These are phyloP conservation scores for Coregonus clupeaformis DNA, from an alignment of 2,113 vertebrate species.

Conservation along the genomic window DNA sequence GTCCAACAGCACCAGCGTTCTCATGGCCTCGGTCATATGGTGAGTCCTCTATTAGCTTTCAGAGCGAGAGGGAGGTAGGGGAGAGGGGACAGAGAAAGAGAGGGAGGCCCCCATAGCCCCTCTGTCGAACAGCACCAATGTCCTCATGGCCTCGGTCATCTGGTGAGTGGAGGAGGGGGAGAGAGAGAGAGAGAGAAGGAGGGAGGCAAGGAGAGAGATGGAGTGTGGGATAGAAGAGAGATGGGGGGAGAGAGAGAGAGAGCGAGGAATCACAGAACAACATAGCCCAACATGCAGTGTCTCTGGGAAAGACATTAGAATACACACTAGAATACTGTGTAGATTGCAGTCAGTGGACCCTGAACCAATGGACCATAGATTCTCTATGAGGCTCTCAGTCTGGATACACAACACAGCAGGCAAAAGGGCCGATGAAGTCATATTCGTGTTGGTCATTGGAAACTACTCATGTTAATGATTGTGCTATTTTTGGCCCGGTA, in stretches of 20 bases:
- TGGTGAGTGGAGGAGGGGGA: conserved; percentile 85
- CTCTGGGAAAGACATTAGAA: background rate
- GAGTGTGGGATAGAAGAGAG: too few relatives aligned
- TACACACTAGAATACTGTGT: background rate
- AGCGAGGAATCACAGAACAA: background rate
- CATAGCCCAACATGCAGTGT: background rate
- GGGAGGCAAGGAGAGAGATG: background rate
- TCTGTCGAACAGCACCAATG: conserved; percentile 81
- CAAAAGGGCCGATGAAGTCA: too few relatives aligned
- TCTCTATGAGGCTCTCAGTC: background rate
- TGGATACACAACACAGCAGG: too few relatives aligned
- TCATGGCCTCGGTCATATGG: conserved; percentile 90
- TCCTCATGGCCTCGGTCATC: conserved; percentile 86
- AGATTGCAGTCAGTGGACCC: background rate
- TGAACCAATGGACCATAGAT: background rate
- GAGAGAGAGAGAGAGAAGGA: background rate
- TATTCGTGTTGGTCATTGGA: too few relatives aligned
- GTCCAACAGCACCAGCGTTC: conserved; percentile 79
- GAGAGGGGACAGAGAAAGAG: conserved; percentile 69
- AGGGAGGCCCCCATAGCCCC: conserved; percentile 24
- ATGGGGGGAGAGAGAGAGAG: background rate
- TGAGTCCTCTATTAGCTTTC: conserved; percentile 64
- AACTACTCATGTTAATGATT: too few relatives aligned
- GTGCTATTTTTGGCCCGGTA: background rate
- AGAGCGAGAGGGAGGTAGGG: conserved; percentile 52